Conservation (phyloP, 2,113 vertebrate genomes). For the Tragulus kanchil region DNA sequence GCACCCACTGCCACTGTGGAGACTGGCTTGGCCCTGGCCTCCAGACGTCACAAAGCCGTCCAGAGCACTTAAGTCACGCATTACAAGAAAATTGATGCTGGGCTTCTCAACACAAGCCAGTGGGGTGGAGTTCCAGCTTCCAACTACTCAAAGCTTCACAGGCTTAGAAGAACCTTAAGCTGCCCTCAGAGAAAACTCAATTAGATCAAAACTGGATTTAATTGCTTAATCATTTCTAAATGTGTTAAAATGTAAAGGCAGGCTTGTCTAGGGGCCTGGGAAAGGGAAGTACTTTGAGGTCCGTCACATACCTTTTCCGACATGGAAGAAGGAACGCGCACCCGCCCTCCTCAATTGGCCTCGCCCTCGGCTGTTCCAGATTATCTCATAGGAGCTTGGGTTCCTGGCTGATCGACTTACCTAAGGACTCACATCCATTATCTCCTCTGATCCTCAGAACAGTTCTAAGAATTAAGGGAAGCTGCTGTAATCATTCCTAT, state of each 20-base stretch:
- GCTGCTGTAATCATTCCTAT: neutral
- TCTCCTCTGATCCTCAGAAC: constrained; percentile 1
- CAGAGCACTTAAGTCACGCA: neutral
- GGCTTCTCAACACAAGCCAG: neutral
- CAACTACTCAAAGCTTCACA: neutral
- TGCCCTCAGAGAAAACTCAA: neutral
- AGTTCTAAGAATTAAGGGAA: constrained; percentile 11
- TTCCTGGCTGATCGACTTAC: neutral
- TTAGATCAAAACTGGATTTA: constrained; percentile 53
- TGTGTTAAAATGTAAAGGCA: constrained; percentile 35
- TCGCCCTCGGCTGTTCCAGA: neutral
- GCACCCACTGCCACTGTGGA: neutral
- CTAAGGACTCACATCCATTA: neutral
- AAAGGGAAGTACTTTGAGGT: neutral
- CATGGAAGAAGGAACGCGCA: neutral
- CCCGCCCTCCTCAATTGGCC: neutral
- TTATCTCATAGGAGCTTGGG: neutral
- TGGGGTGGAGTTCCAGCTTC: neutral
- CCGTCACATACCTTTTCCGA: neutral
- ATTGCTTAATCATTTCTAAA: constrained; percentile 33
- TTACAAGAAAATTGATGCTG: neutral
- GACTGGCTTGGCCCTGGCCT: constrained; percentile 41
- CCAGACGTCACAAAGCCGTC: constrained; percentile 54
- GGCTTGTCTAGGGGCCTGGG: neutral
- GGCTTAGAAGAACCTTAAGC: neutral